Evolutionary conservation across 2,113 vertebrate genomes (phyloP).

Genomic region (Nothocercus nigrocapillus): DNA sequence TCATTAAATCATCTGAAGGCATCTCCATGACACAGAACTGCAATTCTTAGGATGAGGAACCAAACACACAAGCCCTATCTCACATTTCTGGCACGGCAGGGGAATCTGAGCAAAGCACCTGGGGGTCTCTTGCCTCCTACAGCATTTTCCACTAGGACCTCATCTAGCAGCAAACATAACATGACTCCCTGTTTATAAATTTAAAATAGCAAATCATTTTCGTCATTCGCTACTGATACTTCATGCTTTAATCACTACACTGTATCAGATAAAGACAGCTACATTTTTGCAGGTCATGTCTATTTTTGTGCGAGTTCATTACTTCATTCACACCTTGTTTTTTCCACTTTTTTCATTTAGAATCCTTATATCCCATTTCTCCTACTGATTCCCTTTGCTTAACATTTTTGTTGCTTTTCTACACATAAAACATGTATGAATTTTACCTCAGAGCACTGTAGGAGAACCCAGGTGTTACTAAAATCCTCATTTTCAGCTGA

Average conservation of each 20-base stretch:
- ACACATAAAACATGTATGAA: not conserved
- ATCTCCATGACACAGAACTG: not conserved
- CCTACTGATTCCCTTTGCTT: not conserved
- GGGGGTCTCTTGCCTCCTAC: not conserved
- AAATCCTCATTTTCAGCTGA: not conserved
- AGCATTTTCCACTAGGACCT: not conserved
- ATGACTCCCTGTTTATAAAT: not conserved
- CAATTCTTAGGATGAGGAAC: not conserved
- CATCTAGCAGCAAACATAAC: not conserved
- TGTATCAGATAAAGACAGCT: not conserved
- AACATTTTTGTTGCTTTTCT: not conserved
- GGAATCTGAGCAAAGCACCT: not conserved
- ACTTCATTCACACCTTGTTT: not conserved
- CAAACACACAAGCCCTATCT: not conserved
- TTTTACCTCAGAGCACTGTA: not conserved
- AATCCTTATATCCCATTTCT: not conserved
- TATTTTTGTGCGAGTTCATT: not conserved
- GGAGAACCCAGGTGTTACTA: not conserved
- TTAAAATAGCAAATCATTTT: conserved; percentile 14
- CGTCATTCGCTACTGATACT: not conserved
- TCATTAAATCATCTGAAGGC: not conserved
- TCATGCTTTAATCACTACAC: not conserved
- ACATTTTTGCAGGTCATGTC: not conserved
- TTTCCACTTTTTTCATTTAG: not conserved
- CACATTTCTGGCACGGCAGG: not conserved